Evolutionary conservation across 2,888 invertebrate genomes (phyloP).

Genomic region (Ptychoptera contaminata): DNA sequence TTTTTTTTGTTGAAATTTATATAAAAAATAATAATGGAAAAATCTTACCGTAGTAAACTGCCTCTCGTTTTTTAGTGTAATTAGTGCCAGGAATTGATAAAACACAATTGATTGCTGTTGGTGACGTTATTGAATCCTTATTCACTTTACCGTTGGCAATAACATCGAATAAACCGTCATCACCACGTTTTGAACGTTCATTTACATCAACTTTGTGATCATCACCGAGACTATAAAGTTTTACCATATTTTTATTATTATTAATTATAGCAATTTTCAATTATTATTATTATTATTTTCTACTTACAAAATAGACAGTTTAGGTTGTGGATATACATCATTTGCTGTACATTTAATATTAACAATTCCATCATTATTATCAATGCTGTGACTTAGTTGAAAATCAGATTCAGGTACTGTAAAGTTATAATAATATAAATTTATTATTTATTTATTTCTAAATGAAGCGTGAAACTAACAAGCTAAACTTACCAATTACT

Average conservation of each 20-base stretch:
- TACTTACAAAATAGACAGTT: constrained; percentile 27
- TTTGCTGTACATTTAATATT: constrained; percentile 27
- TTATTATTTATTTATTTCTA: no score
- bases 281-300: no score
- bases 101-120: constrained; percentile 32
- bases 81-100: constrained; percentile 30
- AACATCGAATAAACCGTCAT: constrained; percentile 29
- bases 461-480: no score
- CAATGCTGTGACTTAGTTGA: constrained; percentile 23
- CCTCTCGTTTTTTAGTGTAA: constrained; percentile 31
- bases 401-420: constrained; percentile 31
- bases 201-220: constrained; percentile 25
- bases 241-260: not conserved
- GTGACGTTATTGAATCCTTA: constrained; percentile 28
- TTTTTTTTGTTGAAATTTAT: no score
- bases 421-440: no score
- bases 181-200: constrained; percentile 22
- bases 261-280: no score
- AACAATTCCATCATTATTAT: constrained; percentile 16
- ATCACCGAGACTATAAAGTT: constrained; percentile 18
- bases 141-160: constrained; percentile 28
- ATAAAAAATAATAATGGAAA: constrained; percentile 5
- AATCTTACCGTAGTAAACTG: constrained; percentile 31
- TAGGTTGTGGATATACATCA: constrained; percentile 28
- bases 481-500: constrained; percentile 24